Evolutionary conservation across 2,113 vertebrate genomes (phyloP), one percentile per base, ranked within the genome.

Genomic region (Trematomus loennbergii): DNA sequence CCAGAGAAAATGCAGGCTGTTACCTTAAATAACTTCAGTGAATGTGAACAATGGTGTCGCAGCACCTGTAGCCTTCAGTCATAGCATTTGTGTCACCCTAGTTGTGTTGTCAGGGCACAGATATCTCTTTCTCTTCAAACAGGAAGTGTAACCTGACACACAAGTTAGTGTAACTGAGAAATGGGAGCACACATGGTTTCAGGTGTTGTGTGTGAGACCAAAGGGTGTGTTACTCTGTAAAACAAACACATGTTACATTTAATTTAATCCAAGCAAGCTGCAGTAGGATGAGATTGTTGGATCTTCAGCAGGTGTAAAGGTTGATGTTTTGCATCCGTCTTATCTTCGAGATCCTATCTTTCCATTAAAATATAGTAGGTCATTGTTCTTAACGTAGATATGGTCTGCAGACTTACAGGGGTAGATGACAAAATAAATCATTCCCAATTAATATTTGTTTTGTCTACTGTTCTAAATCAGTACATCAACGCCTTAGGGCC

Each of bases 81-180:
- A 18, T 40, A 36, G 12, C 58, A 25, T 46, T 8, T 66, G 17
- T 58, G 18, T 50, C 40, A 36, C 3, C 8, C 7, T 3, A 1
- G 25, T 50, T 33, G 46, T 54, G 13, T 36, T 11, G n/a, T 29
- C 20, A 40, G 36, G 1, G 20, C 20, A 52, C 63, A n/a, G 63
- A 17, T 59, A 16, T 22, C 20, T 5, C n/a, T 48, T 22, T 73
- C 18, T 54, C 18, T 67, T 4, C 55, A 9, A 22, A 36, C 36
- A 33, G 1, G 25, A 25, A 17, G 1, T 63, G 81, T 54, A 81
- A 82, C 61, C 36, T 59, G 78, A 84, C 18, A 15, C 70, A 55
- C 16, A 13, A 5, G 25, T 18, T 15, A 18, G 25, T 55, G 61
- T 62, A 3, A 59, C 62, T 7, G 17, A 49, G 43, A 45, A 48